Evolutionary conservation across 2,797 vertebrate genomes (phyloP), one percentile per base, ranked within the genome.

Genomic region (Onychomys arenicola): DNA sequence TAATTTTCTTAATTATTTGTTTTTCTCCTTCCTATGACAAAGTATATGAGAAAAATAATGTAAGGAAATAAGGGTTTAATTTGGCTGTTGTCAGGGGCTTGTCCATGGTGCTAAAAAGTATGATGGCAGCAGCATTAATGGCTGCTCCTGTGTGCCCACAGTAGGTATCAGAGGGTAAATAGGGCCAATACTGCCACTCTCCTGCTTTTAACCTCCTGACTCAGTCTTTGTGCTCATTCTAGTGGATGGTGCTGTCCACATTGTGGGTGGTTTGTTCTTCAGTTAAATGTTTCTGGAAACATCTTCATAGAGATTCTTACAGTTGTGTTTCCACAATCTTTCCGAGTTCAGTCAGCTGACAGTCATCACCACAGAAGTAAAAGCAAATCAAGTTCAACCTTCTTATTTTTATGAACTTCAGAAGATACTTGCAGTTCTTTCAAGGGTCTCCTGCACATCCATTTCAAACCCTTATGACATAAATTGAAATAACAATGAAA

Each of bases 61-160:
- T 21, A 80, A n/a, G 16, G 29, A 49, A 52, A 52, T 52, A 5
- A 4, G 9, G 9, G 17, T n/a, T 23, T n/a, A 4, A 55, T 55
- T 34, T 80, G 32, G 4, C 7, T 78, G 29, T 11, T 52, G 21
- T 78, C 29, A 19, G 16, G 1, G 16, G 34, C 34, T 21, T 2
- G 2, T 34, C 52, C 32, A 34, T 34, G 77, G 55, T 52, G 49
- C 0, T 80, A 17, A 17, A 52, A 23, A 4, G 14, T 6, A 80
- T 11, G 49, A 9, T 34, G 32, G 8, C 17, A 34, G 4, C 0
- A 55, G 0, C 9, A 23, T 34, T n/a, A 21, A 82, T 2, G 8
- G 7, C 25, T 80, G 29, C 6, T 40, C 14, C 17, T 0, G 0
- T 16, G 12, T 29, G n/a, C 13, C n/a, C 55, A 40, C 2, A 14